Evolutionary conservation across 2,113 vertebrate genomes (phyloP).

Genomic region (Mohoua ochrocephala): DNA sequence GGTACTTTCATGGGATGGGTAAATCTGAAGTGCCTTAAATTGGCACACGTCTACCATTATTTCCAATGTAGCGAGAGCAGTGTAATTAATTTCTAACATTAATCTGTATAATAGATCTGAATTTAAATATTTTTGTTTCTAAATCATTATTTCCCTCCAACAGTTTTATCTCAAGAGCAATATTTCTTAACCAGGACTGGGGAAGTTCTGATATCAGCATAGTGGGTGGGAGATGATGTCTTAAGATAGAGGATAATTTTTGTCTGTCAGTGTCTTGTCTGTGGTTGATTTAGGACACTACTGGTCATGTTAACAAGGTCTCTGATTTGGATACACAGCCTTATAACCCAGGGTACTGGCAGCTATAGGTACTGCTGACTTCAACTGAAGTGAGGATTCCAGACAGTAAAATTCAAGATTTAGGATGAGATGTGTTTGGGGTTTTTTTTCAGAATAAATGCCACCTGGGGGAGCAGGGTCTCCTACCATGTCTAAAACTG

Average conservation of each 20-base stretch:
- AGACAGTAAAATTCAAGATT: background rate
- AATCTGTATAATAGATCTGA: background rate
- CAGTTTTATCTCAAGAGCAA: background rate
- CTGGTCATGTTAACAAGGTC: background rate
- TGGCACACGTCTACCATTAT: background rate
- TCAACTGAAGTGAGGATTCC: background rate
- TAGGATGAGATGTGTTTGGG: background rate
- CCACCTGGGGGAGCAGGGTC: accelerated
- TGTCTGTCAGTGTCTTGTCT: background rate
- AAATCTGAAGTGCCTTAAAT: background rate
- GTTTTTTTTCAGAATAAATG: background rate
- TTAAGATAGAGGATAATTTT: background rate
- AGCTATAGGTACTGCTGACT: background rate
- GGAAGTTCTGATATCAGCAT: background rate
- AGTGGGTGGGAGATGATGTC: background rate
- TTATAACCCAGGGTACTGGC: background rate
- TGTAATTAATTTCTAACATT: background rate
- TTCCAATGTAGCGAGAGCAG: background rate
- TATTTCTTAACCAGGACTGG: background rate
- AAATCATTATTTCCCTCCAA: background rate
- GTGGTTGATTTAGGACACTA: background rate
- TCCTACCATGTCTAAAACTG: background rate
- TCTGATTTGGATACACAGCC: background rate
- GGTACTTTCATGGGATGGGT: background rate
- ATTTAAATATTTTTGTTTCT: background rate